Conservation (phyloP, 2,888 invertebrate species). For the Limenitis camilla region DNA sequence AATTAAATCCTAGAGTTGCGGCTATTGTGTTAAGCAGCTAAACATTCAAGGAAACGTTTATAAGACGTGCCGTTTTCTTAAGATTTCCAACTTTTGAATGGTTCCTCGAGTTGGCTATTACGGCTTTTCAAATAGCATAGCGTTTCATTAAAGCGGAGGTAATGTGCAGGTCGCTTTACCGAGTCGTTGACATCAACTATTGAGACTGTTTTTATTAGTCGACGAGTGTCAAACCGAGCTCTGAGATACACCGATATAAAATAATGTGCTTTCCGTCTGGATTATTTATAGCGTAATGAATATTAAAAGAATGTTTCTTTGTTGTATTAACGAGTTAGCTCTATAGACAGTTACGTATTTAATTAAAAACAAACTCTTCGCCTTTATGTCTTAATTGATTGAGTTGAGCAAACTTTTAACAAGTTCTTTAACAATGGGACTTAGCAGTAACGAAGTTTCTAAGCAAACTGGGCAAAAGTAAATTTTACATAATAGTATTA, state of each 20-base stretch:
- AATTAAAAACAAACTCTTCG: too few relatives aligned
- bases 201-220: constrained; percentile 16
- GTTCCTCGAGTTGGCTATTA: constrained; percentile 13
- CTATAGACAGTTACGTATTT: too few relatives aligned
- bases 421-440: not conserved
- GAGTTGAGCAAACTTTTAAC: not conserved
- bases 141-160: constrained; percentile 17
- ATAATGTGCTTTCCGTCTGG: constrained; percentile 3
- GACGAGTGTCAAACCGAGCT: constrained; percentile 4
- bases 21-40: constrained; percentile 4
- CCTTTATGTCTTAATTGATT: too few relatives aligned
- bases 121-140: constrained; percentile 12
- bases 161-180: constrained; percentile 14
- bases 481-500: not conserved
- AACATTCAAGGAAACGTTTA: not conserved
- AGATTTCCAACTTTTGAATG: constrained; percentile 10
- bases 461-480: not conserved
- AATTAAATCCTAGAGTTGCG: constrained; percentile 2
- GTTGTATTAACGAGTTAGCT: too few relatives aligned
- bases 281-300: not conserved
- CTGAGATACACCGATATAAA: constrained; percentile 5
- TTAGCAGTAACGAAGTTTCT: not conserved
- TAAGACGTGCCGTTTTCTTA: constrained; percentile 6
- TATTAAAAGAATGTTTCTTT: too few relatives aligned
- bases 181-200: constrained; percentile 15